Evolutionary conservation across 2,113 vertebrate species (phyloP).

Genomic region (Symphodus melops): DNA sequence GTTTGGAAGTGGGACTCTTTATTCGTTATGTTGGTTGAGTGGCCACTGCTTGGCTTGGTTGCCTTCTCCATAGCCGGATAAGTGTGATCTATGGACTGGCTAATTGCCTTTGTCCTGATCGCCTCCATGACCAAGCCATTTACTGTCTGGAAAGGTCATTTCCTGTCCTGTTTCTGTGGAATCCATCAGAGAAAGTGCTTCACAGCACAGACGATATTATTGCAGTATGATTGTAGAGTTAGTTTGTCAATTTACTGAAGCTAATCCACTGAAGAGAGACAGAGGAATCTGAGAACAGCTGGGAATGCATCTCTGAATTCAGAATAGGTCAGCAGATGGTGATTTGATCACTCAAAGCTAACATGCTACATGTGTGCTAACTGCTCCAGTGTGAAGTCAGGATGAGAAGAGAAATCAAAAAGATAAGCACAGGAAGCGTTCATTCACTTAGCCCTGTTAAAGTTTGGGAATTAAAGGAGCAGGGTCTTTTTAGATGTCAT

Average conservation of each 20-base stretch:
- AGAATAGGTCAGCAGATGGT: slow-evolving; percentile 48
- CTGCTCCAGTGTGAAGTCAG: slow-evolving; percentile 8
- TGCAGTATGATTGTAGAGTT: slow-evolving; percentile 50
- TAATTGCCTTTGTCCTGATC: slow-evolving; percentile 78
- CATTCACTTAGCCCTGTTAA: not conserved
- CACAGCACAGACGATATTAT: slow-evolving; percentile 38
- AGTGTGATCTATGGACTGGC: slow-evolving; percentile 74
- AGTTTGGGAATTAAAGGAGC: not conserved
- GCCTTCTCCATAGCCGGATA: slow-evolving; percentile 65
- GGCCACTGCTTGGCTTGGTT: slow-evolving; percentile 61
- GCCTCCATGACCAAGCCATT: slow-evolving; percentile 65
- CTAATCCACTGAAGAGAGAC: slow-evolving; percentile 34
- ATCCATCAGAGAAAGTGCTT: slow-evolving; percentile 39
- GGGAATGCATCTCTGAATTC: slow-evolving; percentile 56
- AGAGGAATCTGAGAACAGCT: slow-evolving; percentile 64
- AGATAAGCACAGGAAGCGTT: slow-evolving; percentile 8
- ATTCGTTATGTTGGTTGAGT: slow-evolving; percentile 63
- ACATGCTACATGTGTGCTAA: slow-evolving; percentile 44
- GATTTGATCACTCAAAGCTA: slow-evolving; percentile 34
- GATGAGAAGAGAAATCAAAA: slow-evolving; percentile 24
- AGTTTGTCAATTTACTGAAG: slow-evolving; percentile 53
- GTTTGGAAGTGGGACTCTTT: slow-evolving; percentile 58
- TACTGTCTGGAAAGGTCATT: slow-evolving; percentile 70
- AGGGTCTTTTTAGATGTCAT: not conserved
- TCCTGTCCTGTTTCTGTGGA: slow-evolving; percentile 54